Conservation (phyloP, 1,140 invertebrate species). For the Muscidifurax raptorellus region DNA sequence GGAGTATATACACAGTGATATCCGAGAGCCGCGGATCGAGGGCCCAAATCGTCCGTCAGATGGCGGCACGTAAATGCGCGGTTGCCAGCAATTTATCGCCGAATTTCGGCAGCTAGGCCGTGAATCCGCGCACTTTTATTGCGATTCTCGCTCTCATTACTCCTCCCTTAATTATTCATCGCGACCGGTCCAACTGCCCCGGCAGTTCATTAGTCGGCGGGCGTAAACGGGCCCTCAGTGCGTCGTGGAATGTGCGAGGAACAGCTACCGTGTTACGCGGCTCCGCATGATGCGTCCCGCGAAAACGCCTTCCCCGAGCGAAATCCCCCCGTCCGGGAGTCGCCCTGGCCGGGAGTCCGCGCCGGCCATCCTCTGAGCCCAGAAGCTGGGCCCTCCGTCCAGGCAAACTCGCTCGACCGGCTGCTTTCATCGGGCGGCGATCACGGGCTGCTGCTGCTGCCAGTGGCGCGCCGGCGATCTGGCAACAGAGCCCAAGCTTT, state of each 20-base stretch:
- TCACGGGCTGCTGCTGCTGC: neutral
- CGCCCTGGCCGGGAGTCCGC: neutral
- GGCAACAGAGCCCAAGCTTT: conserved; percentile 52
- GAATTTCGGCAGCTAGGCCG: conserved; percentile 66
- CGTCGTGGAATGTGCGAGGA: conserved; percentile 73
- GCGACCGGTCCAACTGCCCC: conserved; percentile 31
- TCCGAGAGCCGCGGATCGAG: neutral
- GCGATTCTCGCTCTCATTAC: conserved; percentile 50
- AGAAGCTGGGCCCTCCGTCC: neutral
- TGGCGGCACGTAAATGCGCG: conserved; percentile 62
- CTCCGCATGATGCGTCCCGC: conserved; percentile 71
- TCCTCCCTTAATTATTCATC: conserved; percentile 61
- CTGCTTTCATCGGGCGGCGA: neutral
- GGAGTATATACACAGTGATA: neutral
- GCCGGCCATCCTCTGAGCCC: neutral
- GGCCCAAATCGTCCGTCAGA: neutral
- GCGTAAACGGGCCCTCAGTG: conserved; percentile 63
- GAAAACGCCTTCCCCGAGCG: conserved; percentile 54
- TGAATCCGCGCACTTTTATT: conserved; percentile 62
- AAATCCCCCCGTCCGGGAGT: neutral
- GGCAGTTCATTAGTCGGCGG: conserved; percentile 62
- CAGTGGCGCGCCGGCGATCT: conserved; percentile 29
- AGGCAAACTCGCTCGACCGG: neutral
- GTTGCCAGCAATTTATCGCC: conserved; percentile 68
- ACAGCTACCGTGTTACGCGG: conserved; percentile 75